A percentile compares a stretch with the other conserved stretches of the same genome.
phyloP scores from a whole-genome alignment of 2,113 vertebrate species.

The Vanacampus margaritifer region DNA sequence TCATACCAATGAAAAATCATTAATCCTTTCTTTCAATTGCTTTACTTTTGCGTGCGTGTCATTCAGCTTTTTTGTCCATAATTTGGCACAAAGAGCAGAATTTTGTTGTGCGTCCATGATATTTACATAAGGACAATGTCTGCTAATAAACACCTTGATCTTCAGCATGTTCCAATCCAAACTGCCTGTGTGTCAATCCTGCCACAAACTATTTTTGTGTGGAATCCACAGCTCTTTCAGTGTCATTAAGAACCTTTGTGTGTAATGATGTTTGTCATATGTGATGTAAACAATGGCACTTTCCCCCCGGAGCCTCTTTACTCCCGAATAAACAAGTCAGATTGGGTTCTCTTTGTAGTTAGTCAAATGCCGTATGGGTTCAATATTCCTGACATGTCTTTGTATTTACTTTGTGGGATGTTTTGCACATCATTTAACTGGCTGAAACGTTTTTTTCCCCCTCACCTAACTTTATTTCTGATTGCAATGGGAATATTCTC shows the following conservation, averaged over 20 bases:
- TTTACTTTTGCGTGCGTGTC: neutral
- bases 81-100: conserved; percentile 21
- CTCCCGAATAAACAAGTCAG: conserved; percentile 65
- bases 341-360: conserved; percentile 67
- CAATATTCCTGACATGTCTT: conserved; percentile 74
- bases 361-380: conserved; percentile 72
- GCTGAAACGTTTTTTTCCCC: conserved; percentile 71
- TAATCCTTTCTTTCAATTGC: neutral
- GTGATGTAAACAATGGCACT: conserved; percentile 71
- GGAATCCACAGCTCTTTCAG: conserved; percentile 44
- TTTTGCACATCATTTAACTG: conserved; percentile 83
- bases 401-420: conserved; percentile 82
- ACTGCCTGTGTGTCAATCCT: conserved; percentile 43
- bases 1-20: conserved; percentile 29
- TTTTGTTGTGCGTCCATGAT: conserved; percentile 20
- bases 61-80: conserved; percentile 15
- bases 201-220: conserved; percentile 27
- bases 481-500: conserved; percentile 86
- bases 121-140: conserved; percentile 23
- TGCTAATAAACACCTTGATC: conserved; percentile 24
- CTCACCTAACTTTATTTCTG: conserved; percentile 80
- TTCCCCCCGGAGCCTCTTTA: conserved; percentile 70
- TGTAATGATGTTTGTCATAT: conserved; percentile 52
- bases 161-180: conserved; percentile 53
- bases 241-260: conserved; percentile 57